phyloP scores from a whole-genome alignment of 2,113 vertebrate species.

The Origma solitaria region DNA sequence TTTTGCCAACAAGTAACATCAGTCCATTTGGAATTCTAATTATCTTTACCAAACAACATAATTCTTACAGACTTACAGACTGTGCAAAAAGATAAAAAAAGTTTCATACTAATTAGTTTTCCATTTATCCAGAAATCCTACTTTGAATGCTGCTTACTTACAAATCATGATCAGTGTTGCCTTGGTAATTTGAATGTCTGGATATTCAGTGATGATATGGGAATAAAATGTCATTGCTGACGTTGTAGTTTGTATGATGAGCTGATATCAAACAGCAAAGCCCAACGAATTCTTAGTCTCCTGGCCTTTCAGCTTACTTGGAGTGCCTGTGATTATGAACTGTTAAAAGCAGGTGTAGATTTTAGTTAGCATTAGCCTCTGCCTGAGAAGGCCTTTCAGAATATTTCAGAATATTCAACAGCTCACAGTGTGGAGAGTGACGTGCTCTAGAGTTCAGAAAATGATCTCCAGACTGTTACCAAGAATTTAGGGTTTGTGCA shows the following conservation, averaged over 20 bases:
- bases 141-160: conserved; percentile 26
- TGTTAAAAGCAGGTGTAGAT: background rate
- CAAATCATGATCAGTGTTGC: background rate
- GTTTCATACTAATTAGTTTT: background rate
- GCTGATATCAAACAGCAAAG: background rate
- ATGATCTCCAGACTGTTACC: background rate
- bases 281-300: background rate
- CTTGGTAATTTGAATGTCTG: conserved; percentile 31
- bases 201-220: conserved; percentile 10
- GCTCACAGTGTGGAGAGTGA: background rate
- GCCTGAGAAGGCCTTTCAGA: background rate
- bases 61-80: background rate
- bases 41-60: background rate
- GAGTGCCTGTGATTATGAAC: conserved; percentile 2
- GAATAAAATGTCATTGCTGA: conserved; percentile 14
- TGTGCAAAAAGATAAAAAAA: background rate
- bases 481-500: background rate
- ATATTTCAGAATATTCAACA: background rate
- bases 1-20: background rate
- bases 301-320: conserved; percentile 25
- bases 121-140: background rate
- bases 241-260: background rate
- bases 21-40: background rate
- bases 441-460: background rate
- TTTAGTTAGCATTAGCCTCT: background rate